Conservation (phyloP, 2,888 invertebrate species). For the Lasioglossum vierecki region DNA sequence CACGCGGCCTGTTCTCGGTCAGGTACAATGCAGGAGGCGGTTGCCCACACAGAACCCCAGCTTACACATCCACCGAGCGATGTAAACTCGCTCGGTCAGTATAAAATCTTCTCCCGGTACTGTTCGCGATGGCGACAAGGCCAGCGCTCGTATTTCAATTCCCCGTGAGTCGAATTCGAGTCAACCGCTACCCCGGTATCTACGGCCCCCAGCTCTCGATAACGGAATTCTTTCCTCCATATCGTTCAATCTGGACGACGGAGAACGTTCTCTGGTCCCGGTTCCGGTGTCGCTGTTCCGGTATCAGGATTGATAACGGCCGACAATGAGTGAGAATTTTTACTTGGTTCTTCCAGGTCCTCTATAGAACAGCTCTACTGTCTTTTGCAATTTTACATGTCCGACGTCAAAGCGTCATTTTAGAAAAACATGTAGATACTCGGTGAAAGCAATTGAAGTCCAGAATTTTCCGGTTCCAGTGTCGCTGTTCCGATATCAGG, state of each 20-base stretch:
- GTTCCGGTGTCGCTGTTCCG: slow-evolving; percentile 47
- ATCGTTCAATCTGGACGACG: slow-evolving; percentile 42
- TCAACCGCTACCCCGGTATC: slow-evolving; percentile 49
- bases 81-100: slow-evolving; percentile 57
- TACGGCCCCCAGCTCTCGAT: slow-evolving; percentile 63
- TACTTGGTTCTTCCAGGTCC: neutral
- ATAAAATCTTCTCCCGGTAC: slow-evolving; percentile 57
- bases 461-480: slow-evolving; percentile 13
- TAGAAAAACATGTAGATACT: no score
- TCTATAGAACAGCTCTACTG: neutral
- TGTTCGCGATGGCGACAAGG: slow-evolving; percentile 64
- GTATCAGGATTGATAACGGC: slow-evolving; percentile 43
- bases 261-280: neutral
- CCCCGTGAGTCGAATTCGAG: slow-evolving; percentile 76
- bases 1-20: slow-evolving; percentile 69
- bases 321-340: slow-evolving; percentile 28
- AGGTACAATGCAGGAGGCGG: slow-evolving; percentile 73
- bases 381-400: no score
- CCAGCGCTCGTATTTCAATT: slow-evolving; percentile 76
- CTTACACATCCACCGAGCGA: slow-evolving; percentile 67
- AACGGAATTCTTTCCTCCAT: slow-evolving; percentile 71
- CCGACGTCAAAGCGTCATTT: no score
- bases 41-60: slow-evolving; percentile 74
- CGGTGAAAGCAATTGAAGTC: no score
- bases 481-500: slow-evolving; percentile 46